Conservation (phyloP, 2,113 vertebrate species). For the Platanista minor region DNA sequence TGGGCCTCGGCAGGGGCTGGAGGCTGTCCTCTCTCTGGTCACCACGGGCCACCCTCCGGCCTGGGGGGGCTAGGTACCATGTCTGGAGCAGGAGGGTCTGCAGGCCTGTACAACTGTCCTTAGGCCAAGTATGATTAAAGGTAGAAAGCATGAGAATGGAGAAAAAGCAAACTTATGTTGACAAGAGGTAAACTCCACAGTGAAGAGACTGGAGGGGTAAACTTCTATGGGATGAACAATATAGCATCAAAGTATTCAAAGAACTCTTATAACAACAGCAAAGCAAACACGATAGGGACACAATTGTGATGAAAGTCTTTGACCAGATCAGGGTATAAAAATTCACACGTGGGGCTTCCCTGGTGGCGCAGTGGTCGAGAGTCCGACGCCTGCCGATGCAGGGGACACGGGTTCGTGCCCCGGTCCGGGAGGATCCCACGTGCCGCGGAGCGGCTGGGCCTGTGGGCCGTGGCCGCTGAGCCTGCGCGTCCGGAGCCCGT, state of each 20-base stretch:
- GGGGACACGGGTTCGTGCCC: too few relatives aligned
- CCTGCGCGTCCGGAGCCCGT: too few relatives aligned
- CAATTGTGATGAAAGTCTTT: fast-evolving
- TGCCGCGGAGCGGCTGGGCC: too few relatives aligned
- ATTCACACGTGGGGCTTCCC: fast-evolving
- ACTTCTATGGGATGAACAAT: fast-evolving
- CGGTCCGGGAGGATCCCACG: too few relatives aligned
- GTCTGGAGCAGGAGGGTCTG: fast-evolving
- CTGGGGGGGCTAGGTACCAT: fast-evolving
- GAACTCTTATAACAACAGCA: background rate
- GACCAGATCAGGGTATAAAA: fast-evolving
- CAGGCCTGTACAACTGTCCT: background rate
- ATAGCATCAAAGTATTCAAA: fast-evolving
- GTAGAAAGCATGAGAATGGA: background rate
- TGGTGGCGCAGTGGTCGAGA: too few relatives aligned
- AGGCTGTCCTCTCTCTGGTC: fast-evolving
- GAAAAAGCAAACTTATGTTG: fast-evolving
- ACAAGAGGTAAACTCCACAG: background rate
- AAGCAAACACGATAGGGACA: fast-evolving
- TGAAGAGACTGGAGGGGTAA: fast-evolving
- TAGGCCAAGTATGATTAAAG: too few relatives aligned
- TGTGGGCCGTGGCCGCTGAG: too few relatives aligned
- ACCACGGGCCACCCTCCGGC: fast-evolving
- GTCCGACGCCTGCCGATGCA: too few relatives aligned
- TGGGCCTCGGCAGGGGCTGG: too few relatives aligned